Evolutionary conservation across 2,113 vertebrate genomes (phyloP).

Genomic region (Callaeas wilsoni): DNA sequence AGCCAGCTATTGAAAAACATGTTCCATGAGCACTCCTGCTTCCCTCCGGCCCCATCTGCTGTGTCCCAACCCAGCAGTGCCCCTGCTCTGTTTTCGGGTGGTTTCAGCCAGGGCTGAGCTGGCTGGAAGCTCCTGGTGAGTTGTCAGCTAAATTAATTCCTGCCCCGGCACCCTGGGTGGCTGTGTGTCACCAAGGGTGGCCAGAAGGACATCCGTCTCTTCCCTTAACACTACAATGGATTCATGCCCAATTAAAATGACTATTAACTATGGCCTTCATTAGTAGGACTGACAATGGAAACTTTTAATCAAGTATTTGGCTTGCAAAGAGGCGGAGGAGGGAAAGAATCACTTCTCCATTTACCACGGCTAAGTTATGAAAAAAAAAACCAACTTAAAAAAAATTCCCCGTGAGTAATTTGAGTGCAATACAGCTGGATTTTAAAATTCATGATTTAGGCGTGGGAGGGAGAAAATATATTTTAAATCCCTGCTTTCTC

Average conservation of each 20-base stretch:
- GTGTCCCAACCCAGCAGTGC: neutral
- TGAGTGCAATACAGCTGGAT: neutral
- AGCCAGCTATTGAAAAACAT: neutral
- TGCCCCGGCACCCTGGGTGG: neutral
- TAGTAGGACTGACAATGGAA: neutral
- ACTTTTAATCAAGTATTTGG: neutral
- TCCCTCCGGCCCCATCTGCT: neutral
- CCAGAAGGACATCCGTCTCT: neutral
- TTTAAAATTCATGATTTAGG: constrained; percentile 4
- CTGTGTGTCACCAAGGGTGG: neutral
- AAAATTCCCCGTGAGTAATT: neutral
- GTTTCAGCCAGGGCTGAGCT: neutral
- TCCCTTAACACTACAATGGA: neutral
- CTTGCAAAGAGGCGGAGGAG: neutral
- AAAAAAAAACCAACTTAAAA: neutral
- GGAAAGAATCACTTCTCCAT: neutral
- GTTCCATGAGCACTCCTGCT: neutral
- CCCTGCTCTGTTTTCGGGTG: neutral
- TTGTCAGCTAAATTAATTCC: neutral
- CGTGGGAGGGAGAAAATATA: neutral
- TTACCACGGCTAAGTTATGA: neutral
- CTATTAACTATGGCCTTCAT: neutral
- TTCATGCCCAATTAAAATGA: neutral
- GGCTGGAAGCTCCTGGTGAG: neutral
- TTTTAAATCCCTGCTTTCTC: neutral